phyloP scores from a whole-genome alignment of 1,140 invertebrate species.

The Trissolcus basalis region DNA sequence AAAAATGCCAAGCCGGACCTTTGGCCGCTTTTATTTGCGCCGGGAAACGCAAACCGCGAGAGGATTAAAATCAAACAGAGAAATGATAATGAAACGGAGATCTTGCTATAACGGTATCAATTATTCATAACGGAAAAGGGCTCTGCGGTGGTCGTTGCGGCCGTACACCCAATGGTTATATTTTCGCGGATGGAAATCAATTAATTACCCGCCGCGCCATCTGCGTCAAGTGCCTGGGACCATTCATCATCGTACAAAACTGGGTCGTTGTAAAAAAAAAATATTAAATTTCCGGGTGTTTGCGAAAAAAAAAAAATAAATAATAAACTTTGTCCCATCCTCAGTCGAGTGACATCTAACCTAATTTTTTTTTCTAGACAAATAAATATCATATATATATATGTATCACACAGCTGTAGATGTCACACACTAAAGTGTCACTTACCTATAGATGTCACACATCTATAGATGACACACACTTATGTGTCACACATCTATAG shows the following conservation, averaged over 20 bases:
- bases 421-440: no score
- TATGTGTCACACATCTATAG: no score
- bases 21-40: slow-evolving; percentile 16
- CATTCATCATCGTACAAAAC: slow-evolving; percentile 42
- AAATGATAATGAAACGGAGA: slow-evolving; percentile 28
- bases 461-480: no score
- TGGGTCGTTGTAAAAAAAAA: slow-evolving; percentile 23
- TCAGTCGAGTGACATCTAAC: no score
- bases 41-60: slow-evolving; percentile 7
- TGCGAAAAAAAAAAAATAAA: no score
- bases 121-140: slow-evolving; percentile 25
- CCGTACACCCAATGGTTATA: slow-evolving; percentile 38
- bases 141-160: slow-evolving; percentile 7
- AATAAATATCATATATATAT: no score
- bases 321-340: no score
- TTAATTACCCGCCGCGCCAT: slow-evolving; percentile 53
- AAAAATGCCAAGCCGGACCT: slow-evolving; percentile 12
- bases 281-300: slow-evolving; percentile 6
- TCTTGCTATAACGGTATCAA: slow-evolving; percentile 32
- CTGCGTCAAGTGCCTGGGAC: slow-evolving; percentile 51
- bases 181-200: slow-evolving; percentile 45
- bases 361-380: no score
- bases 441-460: no score
- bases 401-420: no score
- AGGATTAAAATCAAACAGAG: slow-evolving; percentile 34